Percentiles rank a stretch among this genome's conserved stretches.
phyloP scores from a whole-genome alignment of 2,888 invertebrate genomes.

The Drosophila kambysellisi region DNA sequence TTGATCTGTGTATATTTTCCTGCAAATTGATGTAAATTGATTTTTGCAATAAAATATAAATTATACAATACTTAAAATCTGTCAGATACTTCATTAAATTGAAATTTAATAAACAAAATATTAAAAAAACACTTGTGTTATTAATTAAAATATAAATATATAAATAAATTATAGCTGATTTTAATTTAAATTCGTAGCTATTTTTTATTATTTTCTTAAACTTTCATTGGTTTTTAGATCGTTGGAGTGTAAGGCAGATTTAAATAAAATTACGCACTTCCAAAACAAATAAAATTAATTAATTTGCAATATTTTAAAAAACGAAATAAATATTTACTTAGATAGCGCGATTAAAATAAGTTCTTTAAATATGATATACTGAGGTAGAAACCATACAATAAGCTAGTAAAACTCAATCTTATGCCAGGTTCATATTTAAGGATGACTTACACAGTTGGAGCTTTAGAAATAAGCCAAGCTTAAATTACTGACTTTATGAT shows the following conservation, averaged over 20 bases:
- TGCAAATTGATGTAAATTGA: too few relatives aligned
- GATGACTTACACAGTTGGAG: neutral
- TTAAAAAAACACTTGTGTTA: neutral
- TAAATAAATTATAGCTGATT: neutral
- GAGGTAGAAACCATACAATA: neutral
- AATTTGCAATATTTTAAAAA: neutral
- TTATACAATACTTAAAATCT: neutral
- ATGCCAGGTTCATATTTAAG: neutral
- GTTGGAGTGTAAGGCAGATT: too few relatives aligned
- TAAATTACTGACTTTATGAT: neutral
- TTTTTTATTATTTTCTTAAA: neutral
- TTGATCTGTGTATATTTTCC: neutral
- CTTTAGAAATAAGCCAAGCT: neutral
- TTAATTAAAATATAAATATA: neutral
- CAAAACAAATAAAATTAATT: neutral
- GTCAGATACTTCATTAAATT: neutral
- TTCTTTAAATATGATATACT: neutral
- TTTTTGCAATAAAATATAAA: neutral
- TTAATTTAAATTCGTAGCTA: neutral
- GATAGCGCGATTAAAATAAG: neutral
- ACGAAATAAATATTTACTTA: neutral
- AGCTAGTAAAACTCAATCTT: neutral
- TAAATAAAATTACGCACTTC: neutral
- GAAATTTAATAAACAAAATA: neutral
- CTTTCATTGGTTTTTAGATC: too few relatives aligned